Percentiles rank a stretch among this genome's conserved stretches.
These are phyloP conservation scores for Scaptomyza caliginosa DNA, from an alignment of 2,888 invertebrate species.

Conservation along the genomic window DNA sequence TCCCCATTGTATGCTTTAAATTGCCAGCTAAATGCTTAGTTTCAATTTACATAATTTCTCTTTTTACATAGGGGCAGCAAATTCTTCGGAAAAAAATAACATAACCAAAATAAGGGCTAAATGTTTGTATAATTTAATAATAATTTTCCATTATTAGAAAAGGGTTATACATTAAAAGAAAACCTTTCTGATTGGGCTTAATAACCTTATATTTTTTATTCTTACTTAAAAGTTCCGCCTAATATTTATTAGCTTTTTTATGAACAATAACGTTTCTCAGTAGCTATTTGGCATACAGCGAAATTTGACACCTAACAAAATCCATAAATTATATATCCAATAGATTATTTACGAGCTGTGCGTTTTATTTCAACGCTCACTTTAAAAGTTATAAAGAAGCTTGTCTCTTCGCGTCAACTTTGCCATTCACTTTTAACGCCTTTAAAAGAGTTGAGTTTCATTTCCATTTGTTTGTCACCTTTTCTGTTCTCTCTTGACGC, in stretches of 20 bases:
- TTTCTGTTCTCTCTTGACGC: too few species aligned
- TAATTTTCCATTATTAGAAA: slow-evolving; percentile 7
- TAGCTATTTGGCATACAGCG: slow-evolving; percentile 20
- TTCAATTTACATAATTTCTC: slow-evolving; percentile 67
- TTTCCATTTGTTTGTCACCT: slow-evolving; percentile 62
- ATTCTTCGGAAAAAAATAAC: slow-evolving; percentile 14
- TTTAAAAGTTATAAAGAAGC: neutral
- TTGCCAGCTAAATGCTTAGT: slow-evolving; percentile 60
- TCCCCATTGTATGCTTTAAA: slow-evolving; percentile 50
- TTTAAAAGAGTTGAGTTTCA: slow-evolving; percentile 7
- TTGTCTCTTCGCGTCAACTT: slow-evolving; percentile 1
- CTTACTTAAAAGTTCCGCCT: neutral
- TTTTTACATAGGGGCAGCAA: slow-evolving; percentile 40
- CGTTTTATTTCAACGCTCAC: slow-evolving; percentile 30
- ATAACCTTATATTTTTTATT: too few species aligned
- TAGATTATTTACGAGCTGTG: slow-evolving; percentile 44
- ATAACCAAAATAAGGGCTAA: slow-evolving; percentile 1
- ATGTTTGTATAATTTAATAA: slow-evolving; percentile 47
- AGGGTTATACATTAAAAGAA: neutral
- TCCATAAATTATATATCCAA: slow-evolving; percentile 23
- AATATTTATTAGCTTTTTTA: too few species aligned
- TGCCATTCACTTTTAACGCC: slow-evolving; percentile 52
- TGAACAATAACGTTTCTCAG: neutral
- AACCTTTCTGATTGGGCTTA: too few species aligned
- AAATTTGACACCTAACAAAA: slow-evolving; percentile 21